Evolutionary conservation across 2,113 vertebrate genomes (phyloP).

Genomic region (Ammospiza nelsoni): DNA sequence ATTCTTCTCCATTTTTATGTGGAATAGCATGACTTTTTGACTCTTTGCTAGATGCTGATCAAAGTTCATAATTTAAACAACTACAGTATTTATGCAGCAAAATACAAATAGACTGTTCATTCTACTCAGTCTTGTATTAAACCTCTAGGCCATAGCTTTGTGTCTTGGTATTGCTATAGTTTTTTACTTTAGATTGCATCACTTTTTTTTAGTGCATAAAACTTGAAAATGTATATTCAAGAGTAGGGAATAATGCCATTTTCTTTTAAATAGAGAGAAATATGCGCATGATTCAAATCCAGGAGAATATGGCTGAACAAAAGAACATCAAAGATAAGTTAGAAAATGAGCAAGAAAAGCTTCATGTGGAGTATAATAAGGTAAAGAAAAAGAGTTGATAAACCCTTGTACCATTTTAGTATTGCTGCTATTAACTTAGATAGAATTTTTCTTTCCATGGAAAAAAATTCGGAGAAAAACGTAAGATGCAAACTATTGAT

Average conservation of each 20-base stretch:
- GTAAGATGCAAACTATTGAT: background rate
- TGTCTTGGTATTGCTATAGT: background rate
- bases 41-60: background rate
- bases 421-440: background rate
- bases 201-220: background rate
- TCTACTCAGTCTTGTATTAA: background rate
- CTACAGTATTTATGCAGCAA: background rate
- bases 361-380: conserved; percentile 98
- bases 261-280: conserved; percentile 90
- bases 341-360: conserved; percentile 96
- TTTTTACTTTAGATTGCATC: background rate
- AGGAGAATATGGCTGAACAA: conserved; percentile 98
- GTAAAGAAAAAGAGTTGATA: conserved; percentile 65
- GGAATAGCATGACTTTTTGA: background rate
- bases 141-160: background rate
- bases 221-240: background rate
- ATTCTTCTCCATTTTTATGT: background rate
- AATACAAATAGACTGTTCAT: background rate
- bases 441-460: background rate
- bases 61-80: background rate
- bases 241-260: background rate
- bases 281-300: conserved; percentile 99
- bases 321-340: conserved; percentile 98
- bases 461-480: background rate
- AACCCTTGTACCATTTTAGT: background rate